These are phyloP conservation scores for Theonella swinhoei DNA, from an alignment of 37 sponge, comb jelly and placozoan species.

Conservation along the genomic window DNA sequence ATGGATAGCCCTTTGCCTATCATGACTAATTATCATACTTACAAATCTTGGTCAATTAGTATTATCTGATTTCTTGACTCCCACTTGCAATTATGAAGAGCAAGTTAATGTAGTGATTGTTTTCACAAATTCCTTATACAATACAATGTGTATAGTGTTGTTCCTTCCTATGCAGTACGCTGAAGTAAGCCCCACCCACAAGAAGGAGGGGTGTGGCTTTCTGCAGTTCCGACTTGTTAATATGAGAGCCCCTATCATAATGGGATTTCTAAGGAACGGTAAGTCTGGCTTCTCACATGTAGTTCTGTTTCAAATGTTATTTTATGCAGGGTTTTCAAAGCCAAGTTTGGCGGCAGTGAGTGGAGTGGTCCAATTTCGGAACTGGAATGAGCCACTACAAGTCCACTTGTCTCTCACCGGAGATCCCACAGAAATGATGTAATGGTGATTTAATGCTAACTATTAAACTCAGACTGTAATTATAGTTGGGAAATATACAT, in stretches of 20 bases:
- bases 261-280: slow-evolving; percentile 37
- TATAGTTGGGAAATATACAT: background rate
- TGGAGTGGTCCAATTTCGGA: slow-evolving; percentile 23
- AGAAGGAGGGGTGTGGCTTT: slow-evolving; percentile 7
- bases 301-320: too few species aligned
- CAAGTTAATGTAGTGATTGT: too few species aligned
- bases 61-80: too few species aligned
- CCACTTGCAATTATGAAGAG: too few species aligned
- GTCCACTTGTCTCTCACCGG: slow-evolving; percentile 41
- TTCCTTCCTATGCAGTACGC: too few species aligned
- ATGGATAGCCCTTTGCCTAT: too few species aligned
- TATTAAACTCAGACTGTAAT: background rate
- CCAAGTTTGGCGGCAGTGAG: slow-evolving; percentile 24
- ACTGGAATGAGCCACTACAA: slow-evolving; percentile 54
- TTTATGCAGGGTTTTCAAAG: background rate
- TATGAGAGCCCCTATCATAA: slow-evolving; percentile 40
- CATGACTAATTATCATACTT: too few species aligned
- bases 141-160: too few species aligned
- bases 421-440: slow-evolving; percentile 28
- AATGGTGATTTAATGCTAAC: background rate
- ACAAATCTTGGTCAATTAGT: too few species aligned
- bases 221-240: slow-evolving; percentile 42
- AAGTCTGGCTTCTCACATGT: background rate
- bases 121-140: too few species aligned
- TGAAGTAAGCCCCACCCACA: slow-evolving; percentile 3